These are phyloP conservation scores for Agonopterix subpropinquella DNA, from an alignment of 2,888 invertebrate genomes.

Conservation along the genomic window DNA sequence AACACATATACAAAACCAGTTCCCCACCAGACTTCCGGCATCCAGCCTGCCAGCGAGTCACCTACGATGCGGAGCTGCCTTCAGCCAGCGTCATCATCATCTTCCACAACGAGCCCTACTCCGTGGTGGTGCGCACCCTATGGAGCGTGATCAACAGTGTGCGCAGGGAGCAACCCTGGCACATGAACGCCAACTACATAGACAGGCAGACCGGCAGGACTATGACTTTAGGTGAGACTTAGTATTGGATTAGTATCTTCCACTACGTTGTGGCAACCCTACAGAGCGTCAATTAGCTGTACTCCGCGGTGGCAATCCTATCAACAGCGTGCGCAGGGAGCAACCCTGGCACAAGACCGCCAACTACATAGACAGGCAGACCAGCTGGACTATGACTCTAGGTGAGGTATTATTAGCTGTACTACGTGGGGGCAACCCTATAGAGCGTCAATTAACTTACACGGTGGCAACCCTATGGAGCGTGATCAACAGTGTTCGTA, in stretches of 20 bases:
- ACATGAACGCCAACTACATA: slow-evolving; percentile 39
- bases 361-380: slow-evolving; percentile 38
- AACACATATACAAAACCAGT: too few relatives aligned
- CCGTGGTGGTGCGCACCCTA: slow-evolving; percentile 88
- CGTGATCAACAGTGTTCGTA: slow-evolving; percentile 85
- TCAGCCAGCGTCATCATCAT: slow-evolving; percentile 88
- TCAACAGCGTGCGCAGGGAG: slow-evolving; percentile 80
- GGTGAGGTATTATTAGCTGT: slow-evolving; percentile 81
- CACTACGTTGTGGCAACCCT: slow-evolving; percentile 76
- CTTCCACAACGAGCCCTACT: slow-evolving; percentile 94
- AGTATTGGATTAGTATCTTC: slow-evolving; percentile 74
- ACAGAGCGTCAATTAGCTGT: slow-evolving; percentile 73
- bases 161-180: slow-evolving; percentile 57
- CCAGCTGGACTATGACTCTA: slow-evolving; percentile 36
- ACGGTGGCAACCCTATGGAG: slow-evolving; percentile 92
- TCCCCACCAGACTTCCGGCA: slow-evolving; percentile 46
- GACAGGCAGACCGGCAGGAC: slow-evolving; percentile 36
- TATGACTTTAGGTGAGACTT: slow-evolving; percentile 36
- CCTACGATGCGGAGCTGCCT: slow-evolving; percentile 76
- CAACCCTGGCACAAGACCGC: slow-evolving; percentile 49
- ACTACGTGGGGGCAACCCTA: slow-evolving; percentile 89
- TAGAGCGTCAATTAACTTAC: slow-evolving; percentile 96
- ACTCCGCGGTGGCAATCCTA: slow-evolving; percentile 90
- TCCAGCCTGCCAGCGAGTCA: slow-evolving; percentile 52
- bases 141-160: slow-evolving; percentile 92